A percentile compares a stretch with the other conserved stretches of the same genome.
Evolutionary conservation across 2,113 vertebrate genomes (phyloP).

Genomic region (Podilymbus podiceps): DNA sequence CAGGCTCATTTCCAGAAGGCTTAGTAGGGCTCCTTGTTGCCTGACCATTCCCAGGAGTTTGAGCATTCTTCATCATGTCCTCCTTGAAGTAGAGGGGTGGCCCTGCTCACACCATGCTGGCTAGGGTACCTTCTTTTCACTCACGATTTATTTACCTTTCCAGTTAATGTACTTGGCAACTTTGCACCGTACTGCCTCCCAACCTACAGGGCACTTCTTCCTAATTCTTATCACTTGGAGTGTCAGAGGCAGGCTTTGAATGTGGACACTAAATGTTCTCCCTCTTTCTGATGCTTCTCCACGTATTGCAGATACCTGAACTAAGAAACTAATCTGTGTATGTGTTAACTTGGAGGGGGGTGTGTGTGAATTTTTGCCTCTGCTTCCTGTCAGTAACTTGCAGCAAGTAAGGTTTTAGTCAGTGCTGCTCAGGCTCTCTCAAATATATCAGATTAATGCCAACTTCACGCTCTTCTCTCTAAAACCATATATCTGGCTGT

Average conservation of each 20-base stretch:
- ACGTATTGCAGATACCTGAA: background rate
- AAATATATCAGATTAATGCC: background rate
- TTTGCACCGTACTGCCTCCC: background rate
- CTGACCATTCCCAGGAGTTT: background rate
- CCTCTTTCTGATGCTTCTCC: background rate
- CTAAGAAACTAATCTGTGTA: background rate
- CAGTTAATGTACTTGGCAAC: background rate
- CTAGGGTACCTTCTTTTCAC: background rate
- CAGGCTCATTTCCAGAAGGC: background rate
- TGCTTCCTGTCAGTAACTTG: background rate
- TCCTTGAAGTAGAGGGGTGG: background rate
- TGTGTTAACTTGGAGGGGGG: background rate
- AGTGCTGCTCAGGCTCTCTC: background rate
- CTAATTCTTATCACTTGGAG: background rate
- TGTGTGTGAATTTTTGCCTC: background rate
- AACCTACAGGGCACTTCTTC: background rate
- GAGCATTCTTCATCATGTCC: background rate
- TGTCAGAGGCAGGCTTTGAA: background rate
- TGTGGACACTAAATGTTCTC: background rate
- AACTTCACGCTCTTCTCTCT: background rate
- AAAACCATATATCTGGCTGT: background rate
- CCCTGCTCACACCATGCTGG: background rate
- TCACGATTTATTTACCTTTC: background rate
- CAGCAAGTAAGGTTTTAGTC: background rate
- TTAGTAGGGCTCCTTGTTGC: background rate